Conservation (phyloP, 2,113 vertebrate species). For the Peromyscus leucopus region DNA sequence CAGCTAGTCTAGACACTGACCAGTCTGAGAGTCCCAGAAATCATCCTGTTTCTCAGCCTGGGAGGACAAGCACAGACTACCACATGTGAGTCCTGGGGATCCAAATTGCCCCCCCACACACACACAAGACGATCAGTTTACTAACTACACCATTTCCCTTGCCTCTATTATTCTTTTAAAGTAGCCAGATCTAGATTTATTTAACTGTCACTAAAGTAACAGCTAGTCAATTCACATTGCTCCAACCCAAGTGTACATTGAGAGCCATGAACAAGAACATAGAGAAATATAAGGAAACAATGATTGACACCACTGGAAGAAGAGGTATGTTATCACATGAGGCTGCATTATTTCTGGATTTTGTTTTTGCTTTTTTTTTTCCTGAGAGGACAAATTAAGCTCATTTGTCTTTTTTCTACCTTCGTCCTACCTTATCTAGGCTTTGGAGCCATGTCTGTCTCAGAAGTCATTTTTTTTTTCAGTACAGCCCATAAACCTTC, state of each 20-base stretch:
- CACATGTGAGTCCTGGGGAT: not conserved
- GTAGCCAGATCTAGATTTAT: not conserved
- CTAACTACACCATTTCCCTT: no score
- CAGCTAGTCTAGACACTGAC: not conserved
- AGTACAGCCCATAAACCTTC: not conserved
- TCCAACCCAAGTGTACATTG: not conserved
- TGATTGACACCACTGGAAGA: not conserved
- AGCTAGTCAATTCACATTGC: not conserved
- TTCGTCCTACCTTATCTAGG: not conserved
- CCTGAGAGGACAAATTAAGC: not conserved
- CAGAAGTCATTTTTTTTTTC: no score
- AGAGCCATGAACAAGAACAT: not conserved
- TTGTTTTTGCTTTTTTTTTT: not conserved
- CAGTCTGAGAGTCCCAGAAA: not conserved
- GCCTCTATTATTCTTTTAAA: not conserved
- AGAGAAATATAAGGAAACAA: not conserved
- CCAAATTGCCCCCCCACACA: no score
- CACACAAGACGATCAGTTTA: no score
- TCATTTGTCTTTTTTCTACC: not conserved
- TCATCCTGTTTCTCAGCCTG: not conserved
- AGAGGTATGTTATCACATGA: not conserved
- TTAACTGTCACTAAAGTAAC: not conserved
- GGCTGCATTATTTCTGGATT: not conserved
- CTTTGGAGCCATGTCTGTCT: not conserved
- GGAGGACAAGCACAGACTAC: not conserved